Percentiles rank a stretch among this genome's conserved stretches.
phyloP scores from a whole-genome alignment of 2,113 vertebrate species.

The Prunella himalayana region DNA sequence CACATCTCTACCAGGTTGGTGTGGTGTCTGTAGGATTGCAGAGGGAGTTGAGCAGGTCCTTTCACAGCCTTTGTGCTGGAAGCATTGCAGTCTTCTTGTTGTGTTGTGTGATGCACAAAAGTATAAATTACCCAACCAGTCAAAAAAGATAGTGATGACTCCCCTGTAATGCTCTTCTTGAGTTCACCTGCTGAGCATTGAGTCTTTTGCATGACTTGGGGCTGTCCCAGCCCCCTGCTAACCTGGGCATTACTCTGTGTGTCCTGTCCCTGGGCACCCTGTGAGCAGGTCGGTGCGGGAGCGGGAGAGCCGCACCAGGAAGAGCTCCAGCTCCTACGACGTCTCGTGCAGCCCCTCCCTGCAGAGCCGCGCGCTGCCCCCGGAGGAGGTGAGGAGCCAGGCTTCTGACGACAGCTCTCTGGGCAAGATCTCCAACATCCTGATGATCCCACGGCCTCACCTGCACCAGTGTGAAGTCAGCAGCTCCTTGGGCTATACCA shows the following conservation, averaged over 20 bases:
- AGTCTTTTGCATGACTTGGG: background rate
- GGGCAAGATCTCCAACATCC: slow-evolving; percentile 89
- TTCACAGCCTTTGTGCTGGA: background rate
- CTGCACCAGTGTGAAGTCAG: slow-evolving; percentile 93
- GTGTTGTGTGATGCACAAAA: background rate
- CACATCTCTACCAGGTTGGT: background rate
- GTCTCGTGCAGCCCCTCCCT: slow-evolving; percentile 77
- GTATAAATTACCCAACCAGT: background rate
- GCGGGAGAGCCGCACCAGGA: slow-evolving; percentile 81
- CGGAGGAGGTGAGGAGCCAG: slow-evolving; percentile 90
- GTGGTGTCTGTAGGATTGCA: background rate
- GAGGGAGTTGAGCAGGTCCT: background rate
- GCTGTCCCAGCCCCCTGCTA: background rate
- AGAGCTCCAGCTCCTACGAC: slow-evolving; percentile 88
- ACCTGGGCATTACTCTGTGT: background rate
- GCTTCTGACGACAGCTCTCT: slow-evolving; percentile 92
- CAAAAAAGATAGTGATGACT: background rate
- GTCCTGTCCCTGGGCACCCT: background rate
- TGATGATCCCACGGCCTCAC: slow-evolving; percentile 87
- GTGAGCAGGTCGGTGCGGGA: slow-evolving; percentile 72
- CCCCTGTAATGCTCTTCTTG: background rate
- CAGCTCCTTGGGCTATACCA: slow-evolving; percentile 95
- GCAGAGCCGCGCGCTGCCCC: slow-evolving; percentile 70
- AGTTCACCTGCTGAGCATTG: background rate
- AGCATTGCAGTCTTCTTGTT: background rate